Evolutionary conservation across 1,140 invertebrate genomes (phyloP).

Genomic region (Drosophila parvula): DNA sequence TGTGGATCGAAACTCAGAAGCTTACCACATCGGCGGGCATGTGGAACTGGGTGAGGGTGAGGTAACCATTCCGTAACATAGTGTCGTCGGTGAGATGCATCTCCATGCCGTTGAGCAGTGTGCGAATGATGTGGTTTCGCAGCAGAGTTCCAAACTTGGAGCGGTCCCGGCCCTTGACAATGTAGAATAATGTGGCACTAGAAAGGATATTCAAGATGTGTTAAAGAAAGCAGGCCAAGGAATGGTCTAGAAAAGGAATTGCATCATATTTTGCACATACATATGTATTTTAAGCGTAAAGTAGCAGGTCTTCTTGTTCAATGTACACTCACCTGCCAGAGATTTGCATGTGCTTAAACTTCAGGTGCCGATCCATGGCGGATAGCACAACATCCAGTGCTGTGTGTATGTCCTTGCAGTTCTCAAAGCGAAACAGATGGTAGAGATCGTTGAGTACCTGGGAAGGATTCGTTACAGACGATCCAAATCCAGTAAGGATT

Average conservation of each 20-base stretch:
- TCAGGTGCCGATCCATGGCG: conserved; percentile 93
- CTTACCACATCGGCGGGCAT: conserved; percentile 97
- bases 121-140: conserved; percentile 91
- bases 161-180: conserved; percentile 93
- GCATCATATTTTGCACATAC: too few species aligned
- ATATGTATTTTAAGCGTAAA: too few species aligned
- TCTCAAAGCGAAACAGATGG: conserved; percentile 93
- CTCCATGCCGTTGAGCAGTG: conserved; percentile 94
- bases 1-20: not conserved
- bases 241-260: too few species aligned
- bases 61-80: conserved; percentile 97
- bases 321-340: conserved; percentile 90
- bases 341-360: conserved; percentile 95
- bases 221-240: too few species aligned
- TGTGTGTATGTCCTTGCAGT: conserved; percentile 88
- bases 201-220: conserved; percentile 56
- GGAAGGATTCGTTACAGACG: not conserved
- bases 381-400: conserved; percentile 91
- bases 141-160: conserved; percentile 87
- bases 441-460: conserved; percentile 96
- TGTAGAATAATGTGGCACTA: conserved; percentile 97
- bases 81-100: conserved; percentile 92
- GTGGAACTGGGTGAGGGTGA: conserved; percentile 97
- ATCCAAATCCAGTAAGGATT: not conserved
- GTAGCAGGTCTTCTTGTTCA: not conserved